A percentile compares a stretch with the other conserved stretches of the same genome.
phyloP scores from a whole-genome alignment of 2,797 vertebrate genomes.

The Periophthalmus magnuspinnatus region DNA sequence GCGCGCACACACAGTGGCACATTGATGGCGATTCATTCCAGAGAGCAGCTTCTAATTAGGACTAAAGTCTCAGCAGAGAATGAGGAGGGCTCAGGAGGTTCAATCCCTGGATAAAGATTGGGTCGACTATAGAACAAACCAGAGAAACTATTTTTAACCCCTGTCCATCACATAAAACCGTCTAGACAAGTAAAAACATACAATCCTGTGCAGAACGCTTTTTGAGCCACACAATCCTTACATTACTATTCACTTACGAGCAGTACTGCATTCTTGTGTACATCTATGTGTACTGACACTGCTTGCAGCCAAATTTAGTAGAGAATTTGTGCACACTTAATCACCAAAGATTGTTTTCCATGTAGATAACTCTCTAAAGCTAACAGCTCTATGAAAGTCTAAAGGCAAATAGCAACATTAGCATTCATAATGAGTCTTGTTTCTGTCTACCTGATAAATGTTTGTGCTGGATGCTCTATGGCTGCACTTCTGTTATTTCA shows the following conservation, averaged over 20 bases:
- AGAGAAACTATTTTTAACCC: slow-evolving; percentile 39
- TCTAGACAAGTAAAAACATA: background rate
- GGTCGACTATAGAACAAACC: slow-evolving; percentile 47
- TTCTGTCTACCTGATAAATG: slow-evolving; percentile 14
- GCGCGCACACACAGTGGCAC: slow-evolving; percentile 48
- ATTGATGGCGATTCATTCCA: slow-evolving; percentile 64
- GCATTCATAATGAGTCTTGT: slow-evolving; percentile 7
- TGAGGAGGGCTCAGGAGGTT: slow-evolving; percentile 63
- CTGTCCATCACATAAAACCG: slow-evolving; percentile 10
- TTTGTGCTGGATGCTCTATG: slow-evolving; percentile 2
- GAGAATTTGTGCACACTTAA: background rate
- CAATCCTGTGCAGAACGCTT: background rate
- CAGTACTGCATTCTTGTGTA: background rate
- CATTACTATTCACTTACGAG: background rate
- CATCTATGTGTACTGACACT: background rate
- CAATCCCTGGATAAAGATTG: slow-evolving; percentile 63
- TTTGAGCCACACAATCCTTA: background rate
- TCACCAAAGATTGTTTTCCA: slow-evolving; percentile 1
- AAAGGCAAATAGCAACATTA: slow-evolving; percentile 8
- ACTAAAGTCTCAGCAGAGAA: slow-evolving; percentile 70
- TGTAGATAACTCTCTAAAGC: background rate
- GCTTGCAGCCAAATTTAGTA: background rate
- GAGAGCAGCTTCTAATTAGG: slow-evolving; percentile 73
- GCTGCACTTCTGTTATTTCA: slow-evolving; percentile 7
- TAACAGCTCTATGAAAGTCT: background rate